phyloP scores from a whole-genome alignment of 1,140 invertebrate genomes.

The Pteromalus puparum region DNA sequence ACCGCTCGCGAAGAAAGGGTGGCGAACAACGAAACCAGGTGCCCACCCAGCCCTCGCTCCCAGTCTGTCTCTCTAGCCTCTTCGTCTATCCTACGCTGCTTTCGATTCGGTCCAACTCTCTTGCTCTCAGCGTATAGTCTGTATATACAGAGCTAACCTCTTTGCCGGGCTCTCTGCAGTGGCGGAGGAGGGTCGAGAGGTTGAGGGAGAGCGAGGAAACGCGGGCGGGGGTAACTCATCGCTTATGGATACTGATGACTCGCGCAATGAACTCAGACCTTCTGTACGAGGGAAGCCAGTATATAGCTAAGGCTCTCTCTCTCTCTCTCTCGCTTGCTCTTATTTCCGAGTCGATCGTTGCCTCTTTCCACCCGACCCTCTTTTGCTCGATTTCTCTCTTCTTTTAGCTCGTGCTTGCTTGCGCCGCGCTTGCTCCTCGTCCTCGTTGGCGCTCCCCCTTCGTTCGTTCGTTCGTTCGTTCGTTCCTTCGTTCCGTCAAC shows the following conservation, averaged over 20 bases:
- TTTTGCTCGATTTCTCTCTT: slow-evolving; percentile 53
- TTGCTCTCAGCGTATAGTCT: background rate
- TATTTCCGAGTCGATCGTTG: background rate
- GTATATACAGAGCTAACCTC: background rate
- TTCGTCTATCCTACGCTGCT: background rate
- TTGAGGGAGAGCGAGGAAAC: slow-evolving; percentile 46
- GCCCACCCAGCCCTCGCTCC: slow-evolving; percentile 61
- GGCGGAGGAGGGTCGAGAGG: slow-evolving; percentile 40
- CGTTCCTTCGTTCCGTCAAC: slow-evolving; percentile 42
- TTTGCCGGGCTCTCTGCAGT: background rate
- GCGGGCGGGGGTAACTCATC: slow-evolving; percentile 72
- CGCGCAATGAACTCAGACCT: slow-evolving; percentile 74
- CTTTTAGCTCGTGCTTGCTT: slow-evolving; percentile 41
- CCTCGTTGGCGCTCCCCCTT: slow-evolving; percentile 27
- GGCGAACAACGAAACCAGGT: slow-evolving; percentile 71
- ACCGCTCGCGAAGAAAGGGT: slow-evolving; percentile 53
- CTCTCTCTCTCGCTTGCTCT: slow-evolving; percentile 25
- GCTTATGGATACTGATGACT: slow-evolving; percentile 77
- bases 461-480: slow-evolving; percentile 34
- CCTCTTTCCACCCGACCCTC: slow-evolving; percentile 45
- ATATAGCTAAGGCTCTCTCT: slow-evolving; percentile 43
- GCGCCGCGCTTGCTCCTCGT: background rate
- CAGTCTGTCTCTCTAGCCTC: slow-evolving; percentile 16
- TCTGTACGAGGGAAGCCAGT: slow-evolving; percentile 53
- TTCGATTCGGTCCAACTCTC: background rate